Conservation (phyloP, 1,140 invertebrate species). For the Lerema accius region DNA sequence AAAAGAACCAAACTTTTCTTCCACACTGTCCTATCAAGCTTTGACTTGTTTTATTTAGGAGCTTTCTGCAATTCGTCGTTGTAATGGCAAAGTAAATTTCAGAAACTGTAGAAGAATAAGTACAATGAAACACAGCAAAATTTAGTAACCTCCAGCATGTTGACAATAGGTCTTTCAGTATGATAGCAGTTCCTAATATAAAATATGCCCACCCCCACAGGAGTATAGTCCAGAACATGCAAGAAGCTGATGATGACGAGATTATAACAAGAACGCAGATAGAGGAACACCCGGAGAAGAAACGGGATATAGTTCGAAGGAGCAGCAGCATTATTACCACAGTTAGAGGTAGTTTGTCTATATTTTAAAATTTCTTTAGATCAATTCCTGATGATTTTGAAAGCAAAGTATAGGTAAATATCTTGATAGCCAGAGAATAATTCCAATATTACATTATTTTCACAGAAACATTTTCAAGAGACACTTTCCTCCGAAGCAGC, state of each 20-base stretch:
- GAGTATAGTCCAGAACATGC: slow-evolving; percentile 42
- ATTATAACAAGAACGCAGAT: slow-evolving; percentile 15
- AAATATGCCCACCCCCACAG: slow-evolving; percentile 24
- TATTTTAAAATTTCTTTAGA: too few species aligned
- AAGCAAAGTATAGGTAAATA: too few species aligned
- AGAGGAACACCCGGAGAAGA: slow-evolving; percentile 25
- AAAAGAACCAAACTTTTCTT: too few species aligned
- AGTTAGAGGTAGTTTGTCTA: slow-evolving; percentile 34
- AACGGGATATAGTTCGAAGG: slow-evolving; percentile 26
- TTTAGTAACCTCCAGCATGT: too few species aligned
- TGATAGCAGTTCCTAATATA: background rate
- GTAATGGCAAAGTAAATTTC: too few species aligned
- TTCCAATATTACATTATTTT: background rate
- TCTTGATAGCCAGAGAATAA: too few species aligned
- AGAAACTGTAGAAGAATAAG: too few species aligned
- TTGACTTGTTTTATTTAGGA: too few species aligned
- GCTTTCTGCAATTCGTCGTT: too few species aligned
- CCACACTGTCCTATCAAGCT: too few species aligned
- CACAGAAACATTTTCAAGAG: slow-evolving; percentile 44
- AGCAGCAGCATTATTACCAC: slow-evolving; percentile 44
- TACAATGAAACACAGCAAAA: too few species aligned
- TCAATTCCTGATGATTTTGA: too few species aligned
- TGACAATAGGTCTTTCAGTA: background rate
- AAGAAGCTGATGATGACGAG: slow-evolving; percentile 42
- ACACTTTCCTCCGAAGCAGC: slow-evolving; percentile 52